phyloP scores from a whole-genome alignment of 37 sponge, comb jelly and placozoan genomes.

The Agelas oroides region DNA sequence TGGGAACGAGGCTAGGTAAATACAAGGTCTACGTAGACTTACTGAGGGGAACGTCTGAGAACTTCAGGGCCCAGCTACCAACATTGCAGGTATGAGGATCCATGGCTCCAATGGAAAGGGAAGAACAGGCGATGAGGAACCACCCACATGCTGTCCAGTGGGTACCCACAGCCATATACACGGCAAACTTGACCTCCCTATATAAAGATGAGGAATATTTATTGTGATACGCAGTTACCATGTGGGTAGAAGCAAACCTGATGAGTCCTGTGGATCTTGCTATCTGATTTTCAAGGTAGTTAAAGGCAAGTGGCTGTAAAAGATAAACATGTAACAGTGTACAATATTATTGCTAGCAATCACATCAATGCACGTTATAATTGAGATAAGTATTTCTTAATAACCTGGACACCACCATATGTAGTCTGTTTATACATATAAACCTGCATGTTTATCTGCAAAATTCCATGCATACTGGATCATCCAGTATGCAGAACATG shows the following conservation, averaged over 20 bases:
- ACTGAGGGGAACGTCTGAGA: conserved; percentile 37
- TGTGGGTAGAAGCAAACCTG: conserved; percentile 30
- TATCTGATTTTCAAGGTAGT: conserved; percentile 42
- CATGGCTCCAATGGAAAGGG: conserved; percentile 14
- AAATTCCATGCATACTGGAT: too few species aligned
- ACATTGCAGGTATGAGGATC: conserved; percentile 33
- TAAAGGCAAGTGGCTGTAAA: conserved; percentile 41
- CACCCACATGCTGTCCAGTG: conserved; percentile 69
- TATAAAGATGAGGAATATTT: neutral
- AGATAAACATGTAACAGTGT: too few species aligned
- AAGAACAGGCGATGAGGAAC: conserved; percentile 72
- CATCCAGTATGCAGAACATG: too few species aligned
- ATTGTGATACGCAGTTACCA: too few species aligned
- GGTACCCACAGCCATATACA: conserved; percentile 59
- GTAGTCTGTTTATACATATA: too few species aligned
- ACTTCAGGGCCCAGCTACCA: conserved; percentile 39
- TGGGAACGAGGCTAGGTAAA: too few species aligned
- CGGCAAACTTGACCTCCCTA: conserved; percentile 62
- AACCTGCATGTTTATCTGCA: too few species aligned
- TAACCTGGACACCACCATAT: too few species aligned
- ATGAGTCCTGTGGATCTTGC: conserved; percentile 42
- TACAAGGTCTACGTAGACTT: neutral
- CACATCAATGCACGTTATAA: too few species aligned
- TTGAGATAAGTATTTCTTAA: too few species aligned
- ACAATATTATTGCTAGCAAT: too few species aligned